Evolutionary conservation across 53 echinoderm and acorn worm species (phyloP), one percentile per base, ranked within the genome.

Genomic region (Paracentrotus lividus): DNA sequence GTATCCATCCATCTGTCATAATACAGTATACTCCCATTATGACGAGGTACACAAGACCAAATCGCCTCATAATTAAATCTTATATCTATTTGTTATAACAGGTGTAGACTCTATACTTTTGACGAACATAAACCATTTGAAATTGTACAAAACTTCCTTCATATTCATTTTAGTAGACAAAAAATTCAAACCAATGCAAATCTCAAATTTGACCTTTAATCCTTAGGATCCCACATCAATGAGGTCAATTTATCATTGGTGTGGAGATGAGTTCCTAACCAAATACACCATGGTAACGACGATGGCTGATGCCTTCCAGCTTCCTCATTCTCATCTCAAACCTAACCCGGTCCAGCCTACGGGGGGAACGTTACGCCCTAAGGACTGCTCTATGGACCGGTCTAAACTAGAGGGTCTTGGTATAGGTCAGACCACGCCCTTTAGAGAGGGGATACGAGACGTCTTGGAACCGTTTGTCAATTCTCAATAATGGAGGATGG

Each of bases 191-290:
- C 20, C 20, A 20, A 20, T 57, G 57, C 2, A 10, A 57, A 20
- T 57, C 57, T 20, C 8, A 29, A 31, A 64, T 64, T 27, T 64
- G 64, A 64, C 40, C 40, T 38, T 72, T 72, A 4, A 36, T 38
- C 21, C 40, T 44, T 72, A 97, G 97, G 93, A 95, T 94, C 94
- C 97, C 26, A 76, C 93, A 0, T 61, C 93, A 32, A 88, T 94
- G 42, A 95, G 67, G 47, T 85, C 85, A 20, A 86, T 94, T 34
- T 97, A 94, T 81, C 97, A 97, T 44, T 97, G 97, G 97, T 93
- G 95, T 84, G 76, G 90, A 44, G 42, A 76, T 42, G 97, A 97
- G 36, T 76, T 85, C 49, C 52, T 97, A 90, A 97, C 97, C 49
- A 97, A 97, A 75, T 94, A 96, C 68, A 33, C 85, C 58, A 95